Percentiles rank a stretch among this genome's conserved stretches.
phyloP scores from a whole-genome alignment of 2,888 invertebrate genomes.

The Dermolepida albohirtum region DNA sequence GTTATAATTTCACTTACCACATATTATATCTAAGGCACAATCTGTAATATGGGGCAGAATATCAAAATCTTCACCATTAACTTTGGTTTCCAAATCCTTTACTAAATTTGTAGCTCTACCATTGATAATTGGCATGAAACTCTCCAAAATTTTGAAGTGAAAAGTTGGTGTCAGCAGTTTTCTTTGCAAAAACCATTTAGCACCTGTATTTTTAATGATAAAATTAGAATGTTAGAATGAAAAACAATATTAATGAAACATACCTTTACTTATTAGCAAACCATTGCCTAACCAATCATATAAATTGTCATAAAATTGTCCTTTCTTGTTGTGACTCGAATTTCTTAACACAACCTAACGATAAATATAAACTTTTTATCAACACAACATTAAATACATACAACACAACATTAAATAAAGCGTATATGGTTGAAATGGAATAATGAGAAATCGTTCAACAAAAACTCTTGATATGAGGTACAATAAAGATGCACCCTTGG shows the following conservation, averaged over 20 bases:
- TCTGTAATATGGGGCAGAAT: conserved; percentile 55
- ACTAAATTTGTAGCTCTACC: conserved; percentile 53
- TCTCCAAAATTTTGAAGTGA: conserved; percentile 57
- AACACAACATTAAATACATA: no score
- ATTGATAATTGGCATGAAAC: conserved; percentile 53
- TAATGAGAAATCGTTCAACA: no score
- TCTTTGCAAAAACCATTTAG: conserved; percentile 53
- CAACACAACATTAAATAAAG: no score
- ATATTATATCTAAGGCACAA: conserved; percentile 57
- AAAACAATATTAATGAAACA: neutral
- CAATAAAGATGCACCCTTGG: no score
- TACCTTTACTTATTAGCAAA: conserved; percentile 53
- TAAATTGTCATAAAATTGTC: conserved; percentile 49
- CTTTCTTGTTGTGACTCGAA: conserved; percentile 49
- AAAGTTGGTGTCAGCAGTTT: conserved; percentile 56
- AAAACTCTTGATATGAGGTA: no score
- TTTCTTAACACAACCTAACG: conserved; percentile 51
- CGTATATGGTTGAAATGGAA: no score
- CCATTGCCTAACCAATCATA: conserved; percentile 55
- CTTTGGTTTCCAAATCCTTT: conserved; percentile 47
- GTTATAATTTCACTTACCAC: conserved; percentile 51
- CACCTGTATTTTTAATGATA: conserved; percentile 40
- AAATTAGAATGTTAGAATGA: neutral
- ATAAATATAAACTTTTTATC: no score
- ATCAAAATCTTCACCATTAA: conserved; percentile 55